Base-by-base conservation (phyloP, 2,797 vertebrate species). In the Intellagama lesueurii region DNA sequence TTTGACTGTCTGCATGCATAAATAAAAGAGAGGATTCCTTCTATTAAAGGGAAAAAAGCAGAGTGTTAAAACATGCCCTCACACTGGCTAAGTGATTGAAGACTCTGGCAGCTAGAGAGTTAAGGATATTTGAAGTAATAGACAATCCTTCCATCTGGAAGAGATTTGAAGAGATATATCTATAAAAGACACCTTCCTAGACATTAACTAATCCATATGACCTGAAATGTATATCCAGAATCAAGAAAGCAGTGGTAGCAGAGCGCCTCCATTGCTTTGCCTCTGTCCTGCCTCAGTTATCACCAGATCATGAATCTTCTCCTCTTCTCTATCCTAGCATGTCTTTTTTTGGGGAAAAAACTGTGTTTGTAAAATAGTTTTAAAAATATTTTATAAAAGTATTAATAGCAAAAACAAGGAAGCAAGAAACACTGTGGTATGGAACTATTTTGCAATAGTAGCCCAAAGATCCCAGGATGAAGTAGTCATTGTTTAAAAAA, bases 31-130 rank as follows among this genome's bases (percentile, higher is more conserved):
- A 86, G 35, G 35, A 56, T 88, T 81, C 28, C 8, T 35, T 69
- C 86, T 69, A 90, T 60, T 66, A 81, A 40, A 12, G 44, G 89
- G 92, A 69, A 56, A 84, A 64, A 49, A 32, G 0, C 32, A 78
- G 64, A 44, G 17, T 78, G 35, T 22, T 76, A 52, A 68, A 69
- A 87, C 47, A 44, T 44, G 28, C 3, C 17, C 28, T 28, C 60
- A 35, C 17, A 49, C 1, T 82, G 70, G 81, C 22, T 14, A 16
- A 56, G 64, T 28, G 28, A 40, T 44, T 72, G 35, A 80, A 78
- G 26, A 24, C 40, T 86, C 40, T 56, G 3, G 28, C 40, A 81
- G 73, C 44, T 69, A 35, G 26, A 32, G 28, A 47, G 72, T 56
- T 44, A 40, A 26, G 26, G 32, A 16, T 78, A 52, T 35, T 16